These are phyloP conservation scores for Neotragus moschatus DNA, from an alignment of 2,113 vertebrate species.

Conservation along the genomic window DNA sequence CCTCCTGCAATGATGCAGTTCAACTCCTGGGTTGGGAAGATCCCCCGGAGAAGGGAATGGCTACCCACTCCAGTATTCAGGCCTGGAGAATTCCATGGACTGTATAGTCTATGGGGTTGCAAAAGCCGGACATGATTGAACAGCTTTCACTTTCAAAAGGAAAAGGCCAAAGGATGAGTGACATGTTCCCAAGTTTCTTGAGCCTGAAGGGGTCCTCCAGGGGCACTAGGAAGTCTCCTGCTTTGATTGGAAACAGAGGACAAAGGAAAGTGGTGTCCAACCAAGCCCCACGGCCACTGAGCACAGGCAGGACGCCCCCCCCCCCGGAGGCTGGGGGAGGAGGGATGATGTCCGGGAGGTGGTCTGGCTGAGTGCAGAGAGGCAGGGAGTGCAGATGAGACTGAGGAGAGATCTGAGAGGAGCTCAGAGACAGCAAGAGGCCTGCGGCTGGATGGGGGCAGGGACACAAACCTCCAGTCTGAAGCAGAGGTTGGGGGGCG, in stretches of 20 bases:
- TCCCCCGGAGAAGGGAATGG: not conserved
- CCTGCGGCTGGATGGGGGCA: no score
- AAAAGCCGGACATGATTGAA: not conserved
- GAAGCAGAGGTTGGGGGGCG: not conserved
- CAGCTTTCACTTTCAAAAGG: not conserved
- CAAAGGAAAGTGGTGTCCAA: not conserved
- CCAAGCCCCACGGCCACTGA: not conserved
- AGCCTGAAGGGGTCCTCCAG: not conserved
- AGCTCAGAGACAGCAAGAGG: not conserved
- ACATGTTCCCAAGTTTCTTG: no score
- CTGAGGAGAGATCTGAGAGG: not conserved
- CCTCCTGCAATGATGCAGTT: not conserved
- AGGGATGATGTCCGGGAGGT: not conserved
- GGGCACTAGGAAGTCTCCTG: not conserved
- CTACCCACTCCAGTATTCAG: not conserved
- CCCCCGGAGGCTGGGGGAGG: rapidly evolving
- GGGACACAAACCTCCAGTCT: not conserved
- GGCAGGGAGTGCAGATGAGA: not conserved
- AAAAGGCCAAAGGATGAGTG: not conserved
- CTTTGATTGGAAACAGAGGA: not conserved
- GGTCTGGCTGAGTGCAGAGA: not conserved
- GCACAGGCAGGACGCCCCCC: no score
- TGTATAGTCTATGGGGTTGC: not conserved
- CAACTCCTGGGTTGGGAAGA: not conserved
- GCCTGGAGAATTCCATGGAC: not conserved